Conservation (phyloP, 2,113 vertebrate genomes). For the Hiodon alosoides region DNA sequence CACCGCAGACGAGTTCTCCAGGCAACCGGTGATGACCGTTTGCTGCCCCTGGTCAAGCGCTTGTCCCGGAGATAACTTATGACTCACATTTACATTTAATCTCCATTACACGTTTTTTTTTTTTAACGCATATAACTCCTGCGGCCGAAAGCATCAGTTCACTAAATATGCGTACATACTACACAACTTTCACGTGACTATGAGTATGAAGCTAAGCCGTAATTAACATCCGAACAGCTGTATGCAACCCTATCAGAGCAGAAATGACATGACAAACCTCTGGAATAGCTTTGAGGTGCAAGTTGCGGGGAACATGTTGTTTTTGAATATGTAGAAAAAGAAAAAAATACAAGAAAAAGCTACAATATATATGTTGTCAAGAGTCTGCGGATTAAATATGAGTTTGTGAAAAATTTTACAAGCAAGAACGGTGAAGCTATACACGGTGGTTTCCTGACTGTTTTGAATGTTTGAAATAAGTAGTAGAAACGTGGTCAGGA, state of each 20-base stretch:
- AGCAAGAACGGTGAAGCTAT: slow-evolving; percentile 23
- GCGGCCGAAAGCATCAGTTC: background rate
- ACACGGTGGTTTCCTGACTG: background rate
- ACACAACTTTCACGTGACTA: background rate
- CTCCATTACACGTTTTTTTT: background rate
- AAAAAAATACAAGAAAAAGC: background rate
- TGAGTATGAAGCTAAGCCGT: background rate
- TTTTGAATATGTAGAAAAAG: background rate
- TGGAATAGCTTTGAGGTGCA: slow-evolving; percentile 21
- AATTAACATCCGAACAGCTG: background rate
- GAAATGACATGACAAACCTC: background rate
- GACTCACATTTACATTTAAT: background rate
- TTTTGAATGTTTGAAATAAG: slow-evolving; percentile 2
- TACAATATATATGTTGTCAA: slow-evolving; percentile 21
- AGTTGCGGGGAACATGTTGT: slow-evolving; percentile 11
- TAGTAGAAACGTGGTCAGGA: background rate
- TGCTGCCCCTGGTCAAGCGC: background rate
- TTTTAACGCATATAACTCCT: background rate
- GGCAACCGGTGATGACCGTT: too few relatives aligned
- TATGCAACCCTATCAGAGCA: background rate
- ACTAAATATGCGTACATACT: background rate
- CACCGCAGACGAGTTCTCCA: too few relatives aligned
- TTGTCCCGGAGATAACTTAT: background rate
- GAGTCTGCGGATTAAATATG: slow-evolving; percentile 31
- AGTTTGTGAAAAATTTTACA: slow-evolving; percentile 28